A percentile compares a stretch with the other conserved stretches of the same genome.
phyloP scores from a whole-genome alignment of 64 coral and sea anemone genomes.

The Hydrozoanthus tunicans region DNA sequence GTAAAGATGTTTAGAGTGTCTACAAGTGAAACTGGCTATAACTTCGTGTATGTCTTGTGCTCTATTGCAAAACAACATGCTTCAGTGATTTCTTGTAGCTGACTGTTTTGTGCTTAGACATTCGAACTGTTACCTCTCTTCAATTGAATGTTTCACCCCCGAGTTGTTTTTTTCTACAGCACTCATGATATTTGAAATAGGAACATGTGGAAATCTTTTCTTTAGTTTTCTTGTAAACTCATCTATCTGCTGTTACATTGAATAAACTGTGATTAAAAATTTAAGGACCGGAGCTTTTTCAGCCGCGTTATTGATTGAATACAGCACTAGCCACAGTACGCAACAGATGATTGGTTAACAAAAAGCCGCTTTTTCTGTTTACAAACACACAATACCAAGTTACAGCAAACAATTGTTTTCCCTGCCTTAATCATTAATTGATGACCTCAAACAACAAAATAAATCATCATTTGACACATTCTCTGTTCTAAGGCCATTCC shows the following conservation, averaged over 20 bases:
- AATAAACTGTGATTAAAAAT: not conserved
- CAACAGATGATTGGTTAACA: no score
- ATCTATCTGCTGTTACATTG: not conserved
- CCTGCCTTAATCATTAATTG: no score
- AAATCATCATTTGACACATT: no score
- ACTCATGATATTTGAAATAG: not conserved
- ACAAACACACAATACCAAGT: no score
- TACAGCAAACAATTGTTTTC: no score
- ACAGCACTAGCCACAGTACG: no score
- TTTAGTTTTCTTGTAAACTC: not conserved
- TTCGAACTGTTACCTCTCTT: conserved; percentile 19
- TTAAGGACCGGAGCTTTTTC: no score
- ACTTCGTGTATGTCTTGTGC: not conserved
- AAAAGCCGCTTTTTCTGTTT: no score
- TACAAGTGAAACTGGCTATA: not conserved
- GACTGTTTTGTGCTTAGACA: not conserved
- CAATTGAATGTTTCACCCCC: not conserved
- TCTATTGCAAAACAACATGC: conserved; percentile 8
- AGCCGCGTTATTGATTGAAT: no score
- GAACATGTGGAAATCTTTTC: not conserved
- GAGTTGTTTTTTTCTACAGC: not conserved
- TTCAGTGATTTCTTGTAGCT: not conserved
- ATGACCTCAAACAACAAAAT: no score
- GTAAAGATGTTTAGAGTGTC: not conserved
- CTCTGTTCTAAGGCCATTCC: no score